Evolutionary conservation across 2,888 invertebrate genomes (phyloP).

Genomic region (Thera britannica): DNA sequence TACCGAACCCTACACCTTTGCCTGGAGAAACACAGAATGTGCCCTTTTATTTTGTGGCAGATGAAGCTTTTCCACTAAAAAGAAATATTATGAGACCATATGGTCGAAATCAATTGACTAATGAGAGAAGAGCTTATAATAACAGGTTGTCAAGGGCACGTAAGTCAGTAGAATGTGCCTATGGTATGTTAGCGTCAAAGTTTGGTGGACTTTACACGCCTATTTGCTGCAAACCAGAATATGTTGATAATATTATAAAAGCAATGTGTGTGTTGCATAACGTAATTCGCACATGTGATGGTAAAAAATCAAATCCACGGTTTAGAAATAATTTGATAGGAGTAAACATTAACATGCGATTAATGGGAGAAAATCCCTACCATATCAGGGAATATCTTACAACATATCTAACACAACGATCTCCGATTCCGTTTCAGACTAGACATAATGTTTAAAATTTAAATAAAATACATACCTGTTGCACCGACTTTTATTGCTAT

Average conservation of each 20-base stretch:
- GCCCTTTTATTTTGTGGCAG: neutral
- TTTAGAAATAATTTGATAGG: neutral
- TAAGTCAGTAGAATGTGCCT: slow-evolving; percentile 2
- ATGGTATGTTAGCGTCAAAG: slow-evolving; percentile 2
- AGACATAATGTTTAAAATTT: slow-evolving; percentile 24
- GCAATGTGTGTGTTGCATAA: slow-evolving; percentile 2
- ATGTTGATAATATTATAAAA: neutral
- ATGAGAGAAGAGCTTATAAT: neutral
- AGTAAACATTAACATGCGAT: neutral
- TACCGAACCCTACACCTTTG: slow-evolving; percentile 1
- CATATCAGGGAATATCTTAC: slow-evolving; percentile 1
- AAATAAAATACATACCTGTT: slow-evolving; percentile 28
- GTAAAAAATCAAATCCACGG: no score
- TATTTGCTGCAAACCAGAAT: neutral
- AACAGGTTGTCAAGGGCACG: neutral
- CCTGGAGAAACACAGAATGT: neutral
- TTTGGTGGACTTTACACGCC: neutral
- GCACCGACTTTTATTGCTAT: slow-evolving; percentile 30
- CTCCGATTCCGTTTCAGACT: slow-evolving; percentile 20
- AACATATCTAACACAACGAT: slow-evolving; percentile 16
- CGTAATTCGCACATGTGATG: neutral
- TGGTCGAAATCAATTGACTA: no score
- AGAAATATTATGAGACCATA: no score
- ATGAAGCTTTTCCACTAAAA: no score
- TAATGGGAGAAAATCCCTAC: neutral